Evolutionary conservation across 1,140 invertebrate genomes (phyloP).

Genomic region (Chironomus tepperi): DNA sequence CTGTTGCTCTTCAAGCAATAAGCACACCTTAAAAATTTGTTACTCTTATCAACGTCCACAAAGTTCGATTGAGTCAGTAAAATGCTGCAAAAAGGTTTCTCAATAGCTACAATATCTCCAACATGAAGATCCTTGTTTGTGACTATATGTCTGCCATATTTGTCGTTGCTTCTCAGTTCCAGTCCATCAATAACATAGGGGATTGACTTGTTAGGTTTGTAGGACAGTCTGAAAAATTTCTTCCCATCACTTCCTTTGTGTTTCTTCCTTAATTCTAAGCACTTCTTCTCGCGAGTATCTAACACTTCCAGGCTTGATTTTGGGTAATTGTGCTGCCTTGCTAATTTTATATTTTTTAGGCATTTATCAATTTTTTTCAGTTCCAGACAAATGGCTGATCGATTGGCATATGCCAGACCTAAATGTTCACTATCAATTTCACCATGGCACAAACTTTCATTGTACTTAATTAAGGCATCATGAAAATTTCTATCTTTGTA

Average conservation of each 20-base stretch:
- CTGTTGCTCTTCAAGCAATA: slow-evolving; percentile 61
- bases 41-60: slow-evolving; percentile 40
- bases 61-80: slow-evolving; percentile 45
- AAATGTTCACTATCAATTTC: slow-evolving; percentile 46
- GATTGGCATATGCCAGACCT: slow-evolving; percentile 57
- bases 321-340: slow-evolving; percentile 45
- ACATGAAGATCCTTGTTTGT: slow-evolving; percentile 53
- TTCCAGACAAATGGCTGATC: slow-evolving; percentile 57
- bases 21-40: slow-evolving; percentile 56
- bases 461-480: slow-evolving; percentile 50
- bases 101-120: slow-evolving; percentile 70
- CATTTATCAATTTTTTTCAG: slow-evolving; percentile 52
- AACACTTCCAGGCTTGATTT: slow-evolving; percentile 45
- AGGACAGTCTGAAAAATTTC: slow-evolving; percentile 37
- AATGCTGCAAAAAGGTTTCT: slow-evolving; percentile 65
- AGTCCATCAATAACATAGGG: slow-evolving; percentile 51
- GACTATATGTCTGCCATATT: slow-evolving; percentile 55
- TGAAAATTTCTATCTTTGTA: slow-evolving; percentile 41
- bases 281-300: slow-evolving; percentile 41
- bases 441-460: slow-evolving; percentile 50
- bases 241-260: slow-evolving; percentile 32
- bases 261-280: slow-evolving; percentile 39
- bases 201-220: slow-evolving; percentile 42
- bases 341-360: slow-evolving; percentile 47
- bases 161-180: slow-evolving; percentile 45